Evolutionary conservation across 2,797 vertebrate species (phyloP), one percentile per base, ranked within the genome.

Genomic region (Aeoliscus strigatus): DNA sequence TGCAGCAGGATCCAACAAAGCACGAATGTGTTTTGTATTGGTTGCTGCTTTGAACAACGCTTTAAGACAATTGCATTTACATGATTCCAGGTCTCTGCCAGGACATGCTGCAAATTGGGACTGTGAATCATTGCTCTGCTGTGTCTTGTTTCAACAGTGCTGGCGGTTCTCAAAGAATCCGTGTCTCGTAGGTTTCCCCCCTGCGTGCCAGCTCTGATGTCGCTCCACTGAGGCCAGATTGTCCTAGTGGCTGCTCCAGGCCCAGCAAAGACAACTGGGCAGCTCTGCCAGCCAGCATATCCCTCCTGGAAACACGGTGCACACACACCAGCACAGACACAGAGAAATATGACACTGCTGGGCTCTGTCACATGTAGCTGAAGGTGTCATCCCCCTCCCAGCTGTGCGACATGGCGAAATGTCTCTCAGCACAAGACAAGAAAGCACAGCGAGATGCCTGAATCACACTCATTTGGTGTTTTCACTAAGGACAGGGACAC

Each of bases 211-310:
- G 39, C 61, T 70, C 61, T 77, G 66, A 79, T 71, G 59, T 66
- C 18, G 47, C 60, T 74, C 67, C 75, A 72, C 62, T 28, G 36
- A 65, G 58, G 62, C 52, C 61, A 51, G 53, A 55, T 50, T 57
- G 55, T 82, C 77, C 64, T 68, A 46, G 52, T 64, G 66, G 70
- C 60, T 21, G 67, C 77, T 65, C 30, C 27, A 37, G 77, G 73
- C 73, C 14, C 41, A 27, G 42, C 29, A 62, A 71, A 43, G 37
- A 70, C 54, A 60, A 57, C 49, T 17, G 56, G 48, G 31, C 40
- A 37, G 12, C 39, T 54, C 49, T 58, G 52, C 52, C 70, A 70
- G 30, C 60, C 47, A 55, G 44, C 55, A 38, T 28, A 13, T 24
- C 18, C 33, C 49, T 51, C 56, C 32, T 40, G 61, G 50, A 37